Percentiles rank a stretch among this genome's conserved stretches.
These are phyloP conservation scores for Leucopsar rothschildi DNA, from an alignment of 2,113 vertebrate genomes.

Conservation along the genomic window DNA sequence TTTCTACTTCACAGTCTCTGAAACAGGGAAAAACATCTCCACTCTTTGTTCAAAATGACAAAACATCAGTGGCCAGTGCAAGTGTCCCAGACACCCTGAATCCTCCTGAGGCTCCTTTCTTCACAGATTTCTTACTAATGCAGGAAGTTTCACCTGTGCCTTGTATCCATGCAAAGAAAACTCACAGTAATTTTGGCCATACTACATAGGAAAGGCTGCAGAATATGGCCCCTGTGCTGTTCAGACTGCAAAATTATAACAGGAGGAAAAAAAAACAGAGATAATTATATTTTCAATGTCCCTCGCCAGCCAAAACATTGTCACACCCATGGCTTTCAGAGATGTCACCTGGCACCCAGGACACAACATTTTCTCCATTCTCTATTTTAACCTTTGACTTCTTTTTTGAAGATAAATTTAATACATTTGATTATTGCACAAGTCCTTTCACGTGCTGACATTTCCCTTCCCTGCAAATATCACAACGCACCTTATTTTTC, in stretches of 20 bases:
- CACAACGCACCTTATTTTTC: not conserved
- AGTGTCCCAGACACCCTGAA: not conserved
- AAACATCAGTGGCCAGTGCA: not conserved
- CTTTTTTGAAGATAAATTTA: not conserved
- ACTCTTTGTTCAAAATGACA: no score
- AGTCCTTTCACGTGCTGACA: not conserved
- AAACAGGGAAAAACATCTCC: not conserved
- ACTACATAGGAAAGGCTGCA: not conserved
- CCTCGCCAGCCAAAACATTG: not conserved
- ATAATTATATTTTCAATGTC: not conserved
- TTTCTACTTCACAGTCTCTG: not conserved
- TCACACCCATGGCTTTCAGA: not conserved
- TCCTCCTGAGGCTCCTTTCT: not conserved
- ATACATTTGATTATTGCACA: not conserved
- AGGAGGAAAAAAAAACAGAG: not conserved
- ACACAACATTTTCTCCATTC: rapidly evolving
- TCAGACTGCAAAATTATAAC: not conserved
- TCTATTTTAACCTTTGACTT: not conserved
- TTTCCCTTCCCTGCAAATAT: not conserved
- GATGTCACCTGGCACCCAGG: not conserved
- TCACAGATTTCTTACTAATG: not conserved
- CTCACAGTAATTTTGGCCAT: not conserved
- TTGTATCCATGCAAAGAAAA: not conserved
- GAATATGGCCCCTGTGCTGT: not conserved
- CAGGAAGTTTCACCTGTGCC: not conserved